Conservation (phyloP, 2,888 invertebrate genomes). For the Ochlodes sylvanus region DNA sequence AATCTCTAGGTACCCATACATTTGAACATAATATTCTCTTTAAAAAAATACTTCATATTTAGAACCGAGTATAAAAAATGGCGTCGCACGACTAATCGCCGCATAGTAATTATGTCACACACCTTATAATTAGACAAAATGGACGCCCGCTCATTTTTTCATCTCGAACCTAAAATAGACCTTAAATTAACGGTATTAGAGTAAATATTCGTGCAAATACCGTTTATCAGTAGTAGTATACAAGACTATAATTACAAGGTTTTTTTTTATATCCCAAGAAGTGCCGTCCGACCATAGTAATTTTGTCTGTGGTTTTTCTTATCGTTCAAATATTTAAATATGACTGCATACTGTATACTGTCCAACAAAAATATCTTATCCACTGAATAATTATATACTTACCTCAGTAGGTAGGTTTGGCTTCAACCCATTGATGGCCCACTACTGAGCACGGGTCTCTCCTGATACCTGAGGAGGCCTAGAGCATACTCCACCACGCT, state of each 20-base stretch:
- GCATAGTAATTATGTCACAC: conserved; percentile 69
- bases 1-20: too few relatives aligned
- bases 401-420: not conserved
- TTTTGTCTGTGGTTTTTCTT: conserved; percentile 38
- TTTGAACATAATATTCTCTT: too few relatives aligned
- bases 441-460: too few relatives aligned
- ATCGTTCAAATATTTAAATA: conserved; percentile 24
- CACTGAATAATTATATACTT: not conserved
- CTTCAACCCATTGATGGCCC: too few relatives aligned
- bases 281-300: conserved; percentile 39
- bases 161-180: conserved; percentile 53
- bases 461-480: too few relatives aligned
- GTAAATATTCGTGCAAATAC: conserved; percentile 50
- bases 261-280: conserved; percentile 46
- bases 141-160: conserved; percentile 56
- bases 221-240: conserved; percentile 55
- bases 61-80: conserved; percentile 25
- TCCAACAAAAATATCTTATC: not conserved
- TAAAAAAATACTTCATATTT: not conserved
- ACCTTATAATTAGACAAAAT: conserved; percentile 62
- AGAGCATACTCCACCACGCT: too few relatives aligned
- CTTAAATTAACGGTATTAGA: conserved; percentile 49
- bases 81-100: conserved; percentile 35
- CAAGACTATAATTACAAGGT: conserved; percentile 44
- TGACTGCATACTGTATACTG: conserved; percentile 3